Conservation (phyloP, 2,797 vertebrate genomes). For the Gouania willdenowi region DNA sequence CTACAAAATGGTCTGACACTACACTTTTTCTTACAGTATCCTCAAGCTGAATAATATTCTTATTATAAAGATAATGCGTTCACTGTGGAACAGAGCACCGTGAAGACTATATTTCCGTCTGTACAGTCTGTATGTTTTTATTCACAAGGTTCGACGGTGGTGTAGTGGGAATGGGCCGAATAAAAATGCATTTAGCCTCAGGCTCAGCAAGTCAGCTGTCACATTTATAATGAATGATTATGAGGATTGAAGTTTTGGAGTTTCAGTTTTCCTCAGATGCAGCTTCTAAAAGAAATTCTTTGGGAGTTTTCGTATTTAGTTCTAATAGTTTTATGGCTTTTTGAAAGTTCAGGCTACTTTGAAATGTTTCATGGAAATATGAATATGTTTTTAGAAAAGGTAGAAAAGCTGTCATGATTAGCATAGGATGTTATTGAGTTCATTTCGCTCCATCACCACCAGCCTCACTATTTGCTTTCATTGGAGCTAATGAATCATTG, state of each 20-base stretch:
- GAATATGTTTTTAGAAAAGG: too few relatives aligned
- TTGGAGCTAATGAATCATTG: conserved; percentile 73
- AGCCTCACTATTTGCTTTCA: conserved; percentile 65
- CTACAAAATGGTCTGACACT: conserved; percentile 11
- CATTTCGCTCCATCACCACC: conserved; percentile 61
- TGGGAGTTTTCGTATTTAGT: too few relatives aligned
- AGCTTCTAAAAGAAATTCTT: not conserved
- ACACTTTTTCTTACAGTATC: conserved; percentile 20
- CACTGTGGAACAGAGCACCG: too few relatives aligned
- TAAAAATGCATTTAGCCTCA: conserved; percentile 45
- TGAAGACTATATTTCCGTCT: conserved; percentile 26
- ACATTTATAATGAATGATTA: conserved; percentile 46
- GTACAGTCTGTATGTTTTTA: conserved; percentile 9
- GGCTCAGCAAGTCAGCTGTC: conserved; percentile 24
- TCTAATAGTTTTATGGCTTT: too few relatives aligned
- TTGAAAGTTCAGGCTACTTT: too few relatives aligned
- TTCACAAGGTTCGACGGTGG: conserved; percentile 7
- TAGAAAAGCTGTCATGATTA: conserved; percentile 64
- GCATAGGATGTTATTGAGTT: conserved; percentile 52
- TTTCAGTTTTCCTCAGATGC: conserved; percentile 30
- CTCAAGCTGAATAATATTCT: conserved; percentile 13
- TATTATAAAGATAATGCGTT: too few relatives aligned
- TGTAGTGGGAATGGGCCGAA: conserved; percentile 16
- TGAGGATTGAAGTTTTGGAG: conserved; percentile 11
- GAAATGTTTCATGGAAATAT: too few relatives aligned